phyloP scores from a whole-genome alignment of 2,113 vertebrate genomes.

The Acrocephalus arundinaceus region DNA sequence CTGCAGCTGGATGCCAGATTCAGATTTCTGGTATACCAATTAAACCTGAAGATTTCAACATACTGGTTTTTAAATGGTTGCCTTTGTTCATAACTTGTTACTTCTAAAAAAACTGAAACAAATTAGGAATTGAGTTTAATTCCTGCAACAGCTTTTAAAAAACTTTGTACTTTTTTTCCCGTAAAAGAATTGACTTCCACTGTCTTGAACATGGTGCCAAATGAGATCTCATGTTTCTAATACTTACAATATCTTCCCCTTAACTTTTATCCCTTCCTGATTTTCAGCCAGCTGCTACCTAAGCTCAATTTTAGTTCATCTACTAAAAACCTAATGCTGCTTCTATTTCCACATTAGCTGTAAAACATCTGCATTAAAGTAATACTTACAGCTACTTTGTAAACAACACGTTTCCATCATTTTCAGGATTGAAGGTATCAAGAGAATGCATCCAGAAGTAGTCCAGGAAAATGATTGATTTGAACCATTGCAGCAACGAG shows the following conservation, averaged over 20 bases:
- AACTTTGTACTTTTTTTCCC: not conserved
- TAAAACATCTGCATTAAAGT: not conserved
- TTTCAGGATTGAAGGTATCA: constrained; percentile 46
- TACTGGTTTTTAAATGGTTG: not conserved
- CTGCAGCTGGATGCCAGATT: not conserved
- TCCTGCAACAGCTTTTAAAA: not conserved
- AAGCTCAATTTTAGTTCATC: not conserved
- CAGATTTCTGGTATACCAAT: not conserved
- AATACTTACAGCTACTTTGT: constrained; percentile 94
- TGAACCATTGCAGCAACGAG: constrained; percentile 10
- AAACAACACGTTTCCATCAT: constrained; percentile 72
- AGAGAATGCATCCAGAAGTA: constrained; percentile 14
- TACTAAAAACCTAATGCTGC: not conserved
- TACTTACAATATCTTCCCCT: not conserved
- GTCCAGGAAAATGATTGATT: constrained; percentile 23
- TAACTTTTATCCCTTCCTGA: not conserved
- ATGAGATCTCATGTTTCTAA: not conserved
- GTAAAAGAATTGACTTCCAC: not conserved
- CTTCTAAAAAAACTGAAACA: not conserved
- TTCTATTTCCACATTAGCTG: not conserved
- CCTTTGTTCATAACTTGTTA: not conserved
- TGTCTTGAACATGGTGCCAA: not conserved
- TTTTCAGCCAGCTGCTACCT: constrained; percentile 1
- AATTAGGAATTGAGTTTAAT: not conserved
- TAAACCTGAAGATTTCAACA: not conserved